Conservation (phyloP, 2,113 vertebrate genomes). For the Silurus meridionalis region DNA sequence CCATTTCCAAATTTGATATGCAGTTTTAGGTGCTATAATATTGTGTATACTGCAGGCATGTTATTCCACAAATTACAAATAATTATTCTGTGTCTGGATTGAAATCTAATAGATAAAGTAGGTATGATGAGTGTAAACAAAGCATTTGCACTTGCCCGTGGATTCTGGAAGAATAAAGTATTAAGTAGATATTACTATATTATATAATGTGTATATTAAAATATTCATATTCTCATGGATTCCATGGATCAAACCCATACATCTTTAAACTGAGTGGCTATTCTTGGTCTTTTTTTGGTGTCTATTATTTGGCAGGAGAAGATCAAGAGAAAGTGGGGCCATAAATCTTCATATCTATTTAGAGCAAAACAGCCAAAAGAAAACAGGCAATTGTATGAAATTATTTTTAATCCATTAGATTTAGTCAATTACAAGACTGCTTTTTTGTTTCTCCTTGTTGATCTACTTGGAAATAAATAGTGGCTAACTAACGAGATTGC, state of each 20-base stretch:
- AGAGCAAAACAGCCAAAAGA: neutral
- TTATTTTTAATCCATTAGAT: neutral
- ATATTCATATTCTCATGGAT: neutral
- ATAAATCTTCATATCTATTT: neutral
- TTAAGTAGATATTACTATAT: too few species aligned
- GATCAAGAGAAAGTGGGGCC: neutral
- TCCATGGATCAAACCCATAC: neutral
- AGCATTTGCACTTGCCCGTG: neutral
- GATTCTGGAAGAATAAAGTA: neutral
- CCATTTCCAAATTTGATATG: neutral
- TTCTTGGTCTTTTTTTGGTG: neutral
- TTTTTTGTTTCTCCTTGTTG: neutral
- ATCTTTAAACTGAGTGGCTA: neutral
- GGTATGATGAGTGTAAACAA: neutral
- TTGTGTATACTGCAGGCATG: too few species aligned
- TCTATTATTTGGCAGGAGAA: neutral
- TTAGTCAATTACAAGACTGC: too few species aligned
- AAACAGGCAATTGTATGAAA: neutral
- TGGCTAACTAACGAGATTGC: too few species aligned
- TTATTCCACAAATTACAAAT: too few species aligned
- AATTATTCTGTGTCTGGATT: neutral
- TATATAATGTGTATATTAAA: too few species aligned
- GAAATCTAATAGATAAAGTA: neutral
- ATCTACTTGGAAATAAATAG: too few species aligned
- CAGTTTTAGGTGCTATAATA: neutral